These are phyloP conservation scores for Eupelmus urozonus DNA, from an alignment of 2,888 invertebrate genomes.

Conservation along the genomic window DNA sequence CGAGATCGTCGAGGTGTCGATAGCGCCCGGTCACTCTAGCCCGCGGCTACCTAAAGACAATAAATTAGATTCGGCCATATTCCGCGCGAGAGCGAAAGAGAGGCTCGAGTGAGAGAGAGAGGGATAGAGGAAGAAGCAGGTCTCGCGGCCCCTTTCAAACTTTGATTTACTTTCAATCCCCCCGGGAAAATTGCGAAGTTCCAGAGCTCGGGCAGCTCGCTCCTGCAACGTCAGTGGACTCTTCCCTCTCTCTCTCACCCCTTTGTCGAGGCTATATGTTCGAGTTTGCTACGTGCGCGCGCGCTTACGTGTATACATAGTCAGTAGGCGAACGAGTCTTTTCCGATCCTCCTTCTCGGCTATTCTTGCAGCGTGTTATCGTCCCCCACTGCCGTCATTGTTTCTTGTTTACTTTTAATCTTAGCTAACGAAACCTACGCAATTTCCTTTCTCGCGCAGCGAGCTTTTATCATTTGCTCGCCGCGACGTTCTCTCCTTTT, in stretches of 20 bases:
- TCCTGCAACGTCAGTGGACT: neutral
- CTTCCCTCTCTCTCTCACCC: neutral
- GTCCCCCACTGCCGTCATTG: constrained; percentile 58
- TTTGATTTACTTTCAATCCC: constrained; percentile 64
- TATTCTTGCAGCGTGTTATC: constrained; percentile 52
- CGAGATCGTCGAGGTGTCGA: neutral
- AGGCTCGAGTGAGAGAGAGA: constrained; percentile 6
- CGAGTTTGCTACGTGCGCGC: neutral
- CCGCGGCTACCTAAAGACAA: constrained; percentile 56
- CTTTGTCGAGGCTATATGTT: constrained; percentile 1
- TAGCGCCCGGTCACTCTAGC: neutral
- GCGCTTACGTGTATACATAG: too few relatives aligned
- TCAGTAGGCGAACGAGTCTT: constrained; percentile 21
- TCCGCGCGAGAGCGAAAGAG: constrained; percentile 9
- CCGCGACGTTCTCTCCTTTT: constrained; percentile 2
- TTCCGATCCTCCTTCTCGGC: constrained; percentile 26
- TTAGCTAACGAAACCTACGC: constrained; percentile 66
- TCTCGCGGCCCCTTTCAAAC: constrained; percentile 60
- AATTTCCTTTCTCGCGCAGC: constrained; percentile 58
- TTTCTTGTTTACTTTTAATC: constrained; percentile 71
- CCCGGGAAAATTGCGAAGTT: constrained; percentile 63
- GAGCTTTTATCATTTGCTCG: constrained; percentile 41
- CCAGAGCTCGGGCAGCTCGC: constrained; percentile 15
- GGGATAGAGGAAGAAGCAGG: constrained; percentile 6
- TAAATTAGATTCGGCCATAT: constrained; percentile 63